Base-by-base conservation (phyloP, 92 coral and sea anemone genomes). In the Scolanthus callimorphus region DNA sequence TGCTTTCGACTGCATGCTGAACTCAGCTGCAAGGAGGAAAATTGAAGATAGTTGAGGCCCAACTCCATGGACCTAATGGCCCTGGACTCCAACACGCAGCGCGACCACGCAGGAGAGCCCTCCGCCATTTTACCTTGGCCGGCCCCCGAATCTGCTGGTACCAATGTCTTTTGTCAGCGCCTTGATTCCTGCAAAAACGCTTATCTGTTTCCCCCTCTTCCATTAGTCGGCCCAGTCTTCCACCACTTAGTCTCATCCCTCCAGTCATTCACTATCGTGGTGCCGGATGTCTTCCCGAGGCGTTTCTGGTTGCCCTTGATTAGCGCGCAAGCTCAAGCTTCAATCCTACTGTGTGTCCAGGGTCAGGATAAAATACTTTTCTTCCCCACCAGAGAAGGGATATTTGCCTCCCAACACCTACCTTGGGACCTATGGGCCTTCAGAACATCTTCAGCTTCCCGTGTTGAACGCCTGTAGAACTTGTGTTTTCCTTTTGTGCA, bases 251-350 rank as follows among this genome's bases (percentile, higher is more conserved):
- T 53, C 34, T 47, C 60, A 19, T 25, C 46, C 3, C 29, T n/a
- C 20, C 43, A 77, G 27, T 38, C 41, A 11, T 52, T 69, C 45
- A 69, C 84, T 22, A 44, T 77, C 4, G 66, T 69, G 25, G 27
- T 54, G 41, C 72, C 67, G 31, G 71, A 77, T 30, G 48, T 61
- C 0, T 54, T 51, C 9, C 84, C 77, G 17, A 50, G 60, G 25
- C 77, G 70, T 28, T 77, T 50, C 62, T 74, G 78, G 82, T 81
- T 81, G 78, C 78, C 75, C 13, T 11, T 76, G 44, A 47, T 63
- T 23, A 48, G 49, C 34, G 65, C 72, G 29, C 73, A 52, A 3
- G 54, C 77, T 51, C 39, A 17, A 48, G 80, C 62, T 57, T 29
- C n/a, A n/a, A 28, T 62, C 70, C 63, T 39, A 29, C 63, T 72